Evolutionary conservation across 2,797 vertebrate species (phyloP).

Genomic region (Cynodonichthys magdalenae): DNA sequence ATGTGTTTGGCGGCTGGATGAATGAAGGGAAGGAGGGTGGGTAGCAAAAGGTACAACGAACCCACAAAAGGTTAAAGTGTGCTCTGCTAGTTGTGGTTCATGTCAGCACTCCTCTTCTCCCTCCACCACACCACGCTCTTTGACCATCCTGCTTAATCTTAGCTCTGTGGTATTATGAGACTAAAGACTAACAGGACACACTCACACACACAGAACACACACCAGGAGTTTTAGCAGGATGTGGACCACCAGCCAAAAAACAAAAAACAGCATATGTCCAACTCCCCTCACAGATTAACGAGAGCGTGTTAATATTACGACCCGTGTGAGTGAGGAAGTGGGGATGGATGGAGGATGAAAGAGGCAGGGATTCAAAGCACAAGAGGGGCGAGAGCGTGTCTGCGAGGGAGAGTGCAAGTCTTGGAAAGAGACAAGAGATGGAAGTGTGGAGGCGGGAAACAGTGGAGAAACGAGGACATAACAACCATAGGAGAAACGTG

Average conservation of each 20-base stretch:
- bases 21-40: conserved; percentile 75
- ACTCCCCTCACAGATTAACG: conserved; percentile 82
- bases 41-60: conserved; percentile 40
- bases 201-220: conserved; percentile 26
- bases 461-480: conserved; percentile 67
- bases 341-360: conserved; percentile 45
- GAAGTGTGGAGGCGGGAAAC: conserved; percentile 72
- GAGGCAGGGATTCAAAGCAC: conserved; percentile 55
- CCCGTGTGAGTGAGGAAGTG: conserved; percentile 69
- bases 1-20: conserved; percentile 80
- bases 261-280: conserved; percentile 79
- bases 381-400: conserved; percentile 52
- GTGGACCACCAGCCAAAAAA: conserved; percentile 82
- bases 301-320: conserved; percentile 82
- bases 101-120: conserved; percentile 44
- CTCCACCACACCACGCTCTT: conserved; percentile 56
- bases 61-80: conserved; percentile 55
- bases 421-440: conserved; percentile 62
- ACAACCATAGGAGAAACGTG: conserved; percentile 72
- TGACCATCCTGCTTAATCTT: conserved; percentile 80
- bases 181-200: conserved; percentile 49
- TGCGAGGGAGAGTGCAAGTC: conserved; percentile 53
- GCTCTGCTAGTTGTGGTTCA: conserved; percentile 45
- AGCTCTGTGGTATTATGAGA: conserved; percentile 77
- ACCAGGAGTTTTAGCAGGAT: conserved; percentile 80